Percentiles rank a stretch among this genome's conserved stretches.
Evolutionary conservation across 1,140 invertebrate species (phyloP).

Genomic region (Mamestra configurata): DNA sequence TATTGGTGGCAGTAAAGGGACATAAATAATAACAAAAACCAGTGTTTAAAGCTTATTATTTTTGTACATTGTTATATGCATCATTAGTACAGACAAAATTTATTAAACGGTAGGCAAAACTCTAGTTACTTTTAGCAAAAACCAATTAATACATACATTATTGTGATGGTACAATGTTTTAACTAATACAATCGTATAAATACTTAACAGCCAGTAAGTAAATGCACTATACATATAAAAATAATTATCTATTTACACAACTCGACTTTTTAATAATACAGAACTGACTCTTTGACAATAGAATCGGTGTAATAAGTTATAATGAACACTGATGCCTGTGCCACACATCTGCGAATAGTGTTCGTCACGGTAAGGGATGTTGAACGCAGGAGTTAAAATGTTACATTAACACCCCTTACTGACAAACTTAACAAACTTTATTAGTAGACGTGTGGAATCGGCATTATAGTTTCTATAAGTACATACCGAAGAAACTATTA

Average conservation of each 20-base stretch:
- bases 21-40: conserved; percentile 61
- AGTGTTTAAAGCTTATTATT: conserved; percentile 85
- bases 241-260: conserved; percentile 77
- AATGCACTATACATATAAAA: conserved; percentile 83
- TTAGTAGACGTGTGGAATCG: conserved; percentile 22
- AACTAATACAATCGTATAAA: conserved; percentile 70
- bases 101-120: conserved; percentile 54
- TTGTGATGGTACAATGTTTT: conserved; percentile 71
- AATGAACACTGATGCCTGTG: conserved; percentile 67
- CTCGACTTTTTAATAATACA: conserved; percentile 60
- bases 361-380: neutral
- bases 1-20: neutral
- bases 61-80: conserved; percentile 85
- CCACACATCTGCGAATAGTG: conserved; percentile 24
- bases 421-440: neutral
- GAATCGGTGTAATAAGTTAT: conserved; percentile 73
- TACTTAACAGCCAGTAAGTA: conserved; percentile 82
- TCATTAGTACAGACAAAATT: conserved; percentile 76
- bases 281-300: conserved; percentile 60
- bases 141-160: conserved; percentile 60
- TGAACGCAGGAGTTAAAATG: neutral
- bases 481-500: conserved; percentile 60
- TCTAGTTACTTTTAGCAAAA: conserved; percentile 47
- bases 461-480: conserved; percentile 65
- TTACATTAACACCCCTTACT: conserved; percentile 8